Conservation (phyloP, 2,797 vertebrate species). For the Xenentodon cancila region DNA sequence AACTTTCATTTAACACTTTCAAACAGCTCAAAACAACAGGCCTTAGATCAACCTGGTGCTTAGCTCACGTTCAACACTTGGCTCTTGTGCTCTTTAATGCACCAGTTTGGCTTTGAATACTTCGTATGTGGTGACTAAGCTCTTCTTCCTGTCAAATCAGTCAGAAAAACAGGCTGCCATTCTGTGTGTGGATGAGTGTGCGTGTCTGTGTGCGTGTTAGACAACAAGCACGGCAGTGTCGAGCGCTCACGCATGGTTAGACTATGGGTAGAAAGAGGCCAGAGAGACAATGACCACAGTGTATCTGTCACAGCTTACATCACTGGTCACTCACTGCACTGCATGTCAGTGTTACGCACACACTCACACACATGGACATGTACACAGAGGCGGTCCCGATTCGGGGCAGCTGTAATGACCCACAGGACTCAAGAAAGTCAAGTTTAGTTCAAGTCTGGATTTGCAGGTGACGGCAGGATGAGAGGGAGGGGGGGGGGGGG, state of each 20-base stretch:
- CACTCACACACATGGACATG: too few species aligned
- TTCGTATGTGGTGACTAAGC: constrained; percentile 30
- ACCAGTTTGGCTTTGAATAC: too few species aligned
- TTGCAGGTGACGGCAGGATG: constrained; percentile 47
- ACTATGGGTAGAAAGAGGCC: constrained; percentile 63
- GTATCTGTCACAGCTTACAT: constrained; percentile 79
- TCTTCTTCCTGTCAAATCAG: constrained; percentile 55
- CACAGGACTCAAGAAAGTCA: constrained; percentile 30
- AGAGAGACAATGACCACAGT: constrained; percentile 78
- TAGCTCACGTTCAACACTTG: background rate
- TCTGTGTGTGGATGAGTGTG: constrained; percentile 10
- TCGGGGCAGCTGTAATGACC: constrained; percentile 29
- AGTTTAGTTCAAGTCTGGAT: constrained; percentile 40
- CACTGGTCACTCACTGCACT: constrained; percentile 58
- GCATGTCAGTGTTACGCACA: constrained; percentile 47
- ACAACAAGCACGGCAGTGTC: constrained; percentile 63
- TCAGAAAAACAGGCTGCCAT: constrained; percentile 49
- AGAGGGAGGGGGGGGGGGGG: constrained; percentile 36
- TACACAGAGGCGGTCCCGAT: background rate
- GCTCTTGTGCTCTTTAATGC: constrained; percentile 6
- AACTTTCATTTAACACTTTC: too few species aligned
- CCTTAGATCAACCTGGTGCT: background rate
- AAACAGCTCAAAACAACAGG: too few species aligned
- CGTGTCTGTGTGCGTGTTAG: constrained; percentile 35
- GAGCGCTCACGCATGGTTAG: constrained; percentile 67